Conservation (phyloP, 2,797 vertebrate species). For the Hemitrygon akajei region DNA sequence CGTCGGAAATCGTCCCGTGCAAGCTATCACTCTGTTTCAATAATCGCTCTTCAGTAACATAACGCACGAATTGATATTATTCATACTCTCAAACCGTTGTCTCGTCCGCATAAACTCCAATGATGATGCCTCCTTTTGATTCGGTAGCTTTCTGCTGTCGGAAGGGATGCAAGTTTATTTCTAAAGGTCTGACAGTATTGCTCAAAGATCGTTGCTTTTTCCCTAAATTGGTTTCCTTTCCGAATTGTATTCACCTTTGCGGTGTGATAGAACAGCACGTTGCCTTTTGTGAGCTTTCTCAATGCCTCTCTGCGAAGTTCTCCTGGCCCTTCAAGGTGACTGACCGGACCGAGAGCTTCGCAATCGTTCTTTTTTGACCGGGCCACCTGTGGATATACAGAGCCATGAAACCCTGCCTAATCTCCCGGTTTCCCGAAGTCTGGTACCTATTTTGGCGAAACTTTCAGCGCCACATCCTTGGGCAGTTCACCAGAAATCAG, state of each 20-base stretch:
- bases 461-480: not conserved
- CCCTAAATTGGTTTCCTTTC: not conserved
- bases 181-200: not conserved
- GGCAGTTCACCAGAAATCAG: not conserved
- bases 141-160: not conserved
- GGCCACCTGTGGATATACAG: not conserved
- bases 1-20: not conserved
- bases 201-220: not conserved
- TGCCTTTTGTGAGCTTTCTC: not conserved
- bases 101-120: not conserved
- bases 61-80: not conserved
- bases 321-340: not conserved
- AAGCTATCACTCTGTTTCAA: not conserved
- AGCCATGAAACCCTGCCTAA: too few species aligned
- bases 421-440: not conserved
- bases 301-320: not conserved
- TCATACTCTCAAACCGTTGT: not conserved
- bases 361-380: not conserved
- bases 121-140: not conserved
- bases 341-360: not conserved
- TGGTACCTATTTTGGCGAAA: not conserved
- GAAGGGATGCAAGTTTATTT: not conserved
- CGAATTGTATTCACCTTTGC: not conserved
- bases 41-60: not conserved
- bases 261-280: not conserved